These are phyloP conservation scores for Sebastiscus albofasciatus DNA, from an alignment of 2,797 vertebrate species.

Conservation along the genomic window DNA sequence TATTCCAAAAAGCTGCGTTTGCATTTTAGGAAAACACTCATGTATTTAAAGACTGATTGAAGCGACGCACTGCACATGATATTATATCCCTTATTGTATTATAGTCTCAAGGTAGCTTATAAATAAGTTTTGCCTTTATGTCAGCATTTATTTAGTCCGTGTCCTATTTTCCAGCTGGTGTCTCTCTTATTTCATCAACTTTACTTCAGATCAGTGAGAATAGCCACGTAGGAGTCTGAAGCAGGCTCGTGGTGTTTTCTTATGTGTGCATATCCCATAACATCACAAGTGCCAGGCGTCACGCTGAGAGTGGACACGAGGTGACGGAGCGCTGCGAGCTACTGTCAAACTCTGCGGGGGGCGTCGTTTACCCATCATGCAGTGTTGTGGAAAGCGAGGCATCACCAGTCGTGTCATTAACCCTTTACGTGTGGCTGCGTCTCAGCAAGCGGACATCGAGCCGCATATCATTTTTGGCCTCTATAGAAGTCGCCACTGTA, in stretches of 20 bases:
- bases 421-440: constrained; percentile 54
- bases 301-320: constrained; percentile 50
- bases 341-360: constrained; percentile 56
- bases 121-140: not conserved
- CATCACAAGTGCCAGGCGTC: constrained; percentile 57
- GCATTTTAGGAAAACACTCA: not conserved
- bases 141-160: not conserved
- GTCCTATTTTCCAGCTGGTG: constrained; percentile 34
- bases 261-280: constrained; percentile 37
- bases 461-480: constrained; percentile 12
- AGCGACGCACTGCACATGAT: not conserved
- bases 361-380: constrained; percentile 60
- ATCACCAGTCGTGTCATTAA: constrained; percentile 58
- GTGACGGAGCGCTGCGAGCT: constrained; percentile 55
- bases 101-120: not conserved
- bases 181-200: constrained; percentile 39
- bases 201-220: constrained; percentile 22
- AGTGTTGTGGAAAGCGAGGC: constrained; percentile 49
- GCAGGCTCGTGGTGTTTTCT: not conserved
- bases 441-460: not conserved
- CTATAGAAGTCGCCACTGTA: not conserved
- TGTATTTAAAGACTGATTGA: constrained; percentile 1
- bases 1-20: not conserved
- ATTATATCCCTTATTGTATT: not conserved
- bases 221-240: not conserved